Evolutionary conservation across 2,888 invertebrate genomes (phyloP).

Genomic region (Troides helena): DNA sequence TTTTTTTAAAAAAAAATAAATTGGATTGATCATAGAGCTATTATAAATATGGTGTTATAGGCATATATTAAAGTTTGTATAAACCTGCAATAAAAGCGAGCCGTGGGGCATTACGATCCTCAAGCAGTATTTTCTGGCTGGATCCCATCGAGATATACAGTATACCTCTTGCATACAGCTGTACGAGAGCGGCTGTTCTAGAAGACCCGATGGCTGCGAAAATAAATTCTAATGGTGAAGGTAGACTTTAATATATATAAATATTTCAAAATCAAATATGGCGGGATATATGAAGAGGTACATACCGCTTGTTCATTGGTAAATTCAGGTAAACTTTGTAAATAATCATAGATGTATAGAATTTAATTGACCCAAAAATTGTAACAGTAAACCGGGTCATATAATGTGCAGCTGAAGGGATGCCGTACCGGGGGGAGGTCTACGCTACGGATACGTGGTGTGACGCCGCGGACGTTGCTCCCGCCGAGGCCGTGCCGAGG

Average conservation of each 20-base stretch:
- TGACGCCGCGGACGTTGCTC: conserved; percentile 59
- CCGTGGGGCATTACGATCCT: conserved; percentile 88
- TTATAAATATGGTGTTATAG: neutral
- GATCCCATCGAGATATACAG: conserved; percentile 88
- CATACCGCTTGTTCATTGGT: no score
- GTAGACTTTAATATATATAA: neutral
- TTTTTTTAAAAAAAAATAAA: neutral
- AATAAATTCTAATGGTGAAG: conserved; percentile 12
- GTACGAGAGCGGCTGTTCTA: conserved; percentile 85
- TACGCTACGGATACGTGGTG: conserved; percentile 33
- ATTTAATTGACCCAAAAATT: neutral
- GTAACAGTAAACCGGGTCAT: conserved; percentile 3
- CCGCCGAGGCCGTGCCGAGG: conserved; percentile 41
- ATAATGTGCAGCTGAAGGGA: conserved; percentile 8
- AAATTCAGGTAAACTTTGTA: neutral
- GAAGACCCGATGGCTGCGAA: conserved; percentile 82
- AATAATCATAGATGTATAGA: neutral
- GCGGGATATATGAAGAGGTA: no score
- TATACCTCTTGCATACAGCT: conserved; percentile 88
- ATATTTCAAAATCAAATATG: no score
- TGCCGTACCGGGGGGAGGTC: conserved; percentile 32
- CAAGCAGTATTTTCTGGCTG: conserved; percentile 89
- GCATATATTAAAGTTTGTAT: neutral
- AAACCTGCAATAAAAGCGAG: conserved; percentile 85
- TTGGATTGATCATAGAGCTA: neutral